Percentiles rank a stretch among this genome's conserved stretches.
phyloP scores from a whole-genome alignment of 2,797 vertebrate genomes.

The Agapornis canus region DNA sequence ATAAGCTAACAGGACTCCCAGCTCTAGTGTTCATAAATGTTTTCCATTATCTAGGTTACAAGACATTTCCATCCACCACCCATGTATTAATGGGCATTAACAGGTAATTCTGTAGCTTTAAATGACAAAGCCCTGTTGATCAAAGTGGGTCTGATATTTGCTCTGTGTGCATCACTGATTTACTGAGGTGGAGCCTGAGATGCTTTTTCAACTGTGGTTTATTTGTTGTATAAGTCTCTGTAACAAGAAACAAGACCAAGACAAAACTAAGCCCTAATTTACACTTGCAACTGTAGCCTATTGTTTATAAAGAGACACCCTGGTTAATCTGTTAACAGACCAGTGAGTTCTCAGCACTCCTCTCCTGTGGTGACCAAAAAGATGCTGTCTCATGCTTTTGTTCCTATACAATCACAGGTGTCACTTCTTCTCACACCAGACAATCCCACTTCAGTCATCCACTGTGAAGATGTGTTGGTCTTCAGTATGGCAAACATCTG shows the following conservation, averaged over 20 bases:
- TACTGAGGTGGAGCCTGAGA: background rate
- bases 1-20: background rate
- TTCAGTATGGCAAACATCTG: background rate
- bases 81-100: background rate
- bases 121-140: background rate
- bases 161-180: fast-evolving
- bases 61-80: background rate
- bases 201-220: background rate
- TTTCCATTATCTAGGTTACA: background rate
- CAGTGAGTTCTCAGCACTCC: background rate
- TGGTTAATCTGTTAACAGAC: background rate
- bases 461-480: background rate
- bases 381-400: fast-evolving
- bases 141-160: background rate
- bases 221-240: background rate
- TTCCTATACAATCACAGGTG: fast-evolving
- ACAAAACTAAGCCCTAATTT: background rate
- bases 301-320: background rate
- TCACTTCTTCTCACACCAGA: background rate
- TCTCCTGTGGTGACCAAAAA: background rate
- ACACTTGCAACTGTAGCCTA: background rate
- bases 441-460: background rate
- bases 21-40: background rate
- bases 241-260: background rate
- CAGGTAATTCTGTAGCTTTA: background rate